Base-by-base conservation (phyloP, 2,113 vertebrate species). In the Strix aluco region DNA sequence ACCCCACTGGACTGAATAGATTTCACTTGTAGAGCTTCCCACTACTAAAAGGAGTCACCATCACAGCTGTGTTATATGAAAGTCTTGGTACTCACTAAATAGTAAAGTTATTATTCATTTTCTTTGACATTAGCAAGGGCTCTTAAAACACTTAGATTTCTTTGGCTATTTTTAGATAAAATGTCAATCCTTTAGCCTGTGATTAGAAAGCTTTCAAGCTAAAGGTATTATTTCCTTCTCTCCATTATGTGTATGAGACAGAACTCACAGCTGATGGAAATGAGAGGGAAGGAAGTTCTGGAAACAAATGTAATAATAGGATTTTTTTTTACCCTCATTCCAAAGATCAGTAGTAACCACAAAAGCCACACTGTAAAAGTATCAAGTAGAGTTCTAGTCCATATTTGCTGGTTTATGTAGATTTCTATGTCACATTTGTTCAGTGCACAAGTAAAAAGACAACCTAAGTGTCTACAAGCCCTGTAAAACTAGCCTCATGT, bases 181-280 rank as follows among this genome's bases (percentile, higher is more conserved):
- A 91, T 79, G 62, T 89, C 83, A 91, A 8, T 55, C 77, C 59
- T 78, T 42, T 36, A 65, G 34, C 34, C 29, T 77, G 30, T 49
- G 65, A 91, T 78, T 79, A 97, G 65, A 92, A 91, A 77, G 52
- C 58, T 94, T 96, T 96, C 83, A 84, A 46, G 69, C 21, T 88
- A 44, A 92, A 91, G 59, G 49, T 72, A 17, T 90, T 92, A 74
- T 93, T 88, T 93, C 54, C 44, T 69, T 74, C 52, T 79, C 49
- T 90, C 71, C 30, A 38, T 96, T 95, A 92, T 3, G 2, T 55
- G 36, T 44, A 29, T n/a, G 58, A 91, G 72, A 55, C 38, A 47
- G 80, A 91, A 29, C 17, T 81, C 72, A 21, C 15, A 67, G 69
- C 5, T 90, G 55, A 63, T 81, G 66, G 61, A 96, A 86, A 81